Evolutionary conservation across 2,113 vertebrate genomes (phyloP), one percentile per base, ranked within the genome.

Genomic region (Rhabdornis inornatus): DNA sequence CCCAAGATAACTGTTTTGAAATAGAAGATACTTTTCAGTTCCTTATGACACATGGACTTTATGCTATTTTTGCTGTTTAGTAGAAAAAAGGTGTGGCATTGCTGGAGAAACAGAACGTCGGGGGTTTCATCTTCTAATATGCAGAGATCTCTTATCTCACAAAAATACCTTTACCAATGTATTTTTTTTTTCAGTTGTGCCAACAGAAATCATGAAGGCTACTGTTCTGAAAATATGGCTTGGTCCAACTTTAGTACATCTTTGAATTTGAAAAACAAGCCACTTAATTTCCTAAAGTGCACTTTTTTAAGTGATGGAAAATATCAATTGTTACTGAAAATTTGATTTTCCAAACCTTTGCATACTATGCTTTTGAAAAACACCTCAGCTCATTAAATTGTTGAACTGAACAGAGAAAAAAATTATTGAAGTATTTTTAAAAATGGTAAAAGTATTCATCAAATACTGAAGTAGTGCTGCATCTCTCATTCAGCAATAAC

Each of bases 271-370:
- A 39, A 75, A 92, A 85, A 19, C 33, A 89, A 72, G 15, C 31
- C 55, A 63, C 45, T 72, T 61, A 15, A 30, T 90, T 92, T 87
- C 89, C 57, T 74, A 8, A 86, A 89, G 14, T 74, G 31, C 40
- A 61, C 8, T 63, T 68, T 87, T 45, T 39, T 0, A 40, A 83
- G 31, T 47, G 18, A 39, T 63, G 22, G 21, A 42, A 92, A 80
- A 76, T 88, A 85, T 23, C 7, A 91, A 23, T 92, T 92, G 14
- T 68, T 82, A 55, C 71, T 65, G 44, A 91, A 96, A 94, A 91
- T 59, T 78, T 68, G 44, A 13, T 93, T 81, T 93, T 89, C 61
- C 20, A 64, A 15, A 18, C 33, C 11, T 72, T 95, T 92, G 93
- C 31, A 15, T 84, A 45, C 37, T 35, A 24, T 11, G 6, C 19